These are phyloP conservation scores for Cryptomyrus ogoouensis DNA, from an alignment of 2,113 vertebrate species.

Conservation along the genomic window DNA sequence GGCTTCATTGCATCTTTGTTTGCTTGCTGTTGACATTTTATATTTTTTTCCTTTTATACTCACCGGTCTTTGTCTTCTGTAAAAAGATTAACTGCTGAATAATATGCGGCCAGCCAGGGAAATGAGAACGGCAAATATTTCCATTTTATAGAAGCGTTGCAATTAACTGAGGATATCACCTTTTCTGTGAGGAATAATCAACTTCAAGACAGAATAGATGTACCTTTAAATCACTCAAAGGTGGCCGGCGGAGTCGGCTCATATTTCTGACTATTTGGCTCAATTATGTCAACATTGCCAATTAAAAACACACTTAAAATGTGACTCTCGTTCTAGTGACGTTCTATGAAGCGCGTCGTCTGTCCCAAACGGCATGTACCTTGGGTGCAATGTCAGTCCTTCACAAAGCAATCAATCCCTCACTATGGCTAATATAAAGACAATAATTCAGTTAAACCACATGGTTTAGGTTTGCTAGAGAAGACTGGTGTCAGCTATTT, in stretches of 20 bases:
- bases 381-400: neutral
- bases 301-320: neutral
- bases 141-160: neutral
- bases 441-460: neutral
- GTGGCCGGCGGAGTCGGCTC: neutral
- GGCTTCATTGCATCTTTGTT: neutral
- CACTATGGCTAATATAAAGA: neutral
- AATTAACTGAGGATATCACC: conserved; percentile 14
- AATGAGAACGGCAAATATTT: neutral
- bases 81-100: neutral
- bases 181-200: neutral
- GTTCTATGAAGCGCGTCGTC: neutral
- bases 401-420: neutral
- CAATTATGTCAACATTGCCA: neutral
- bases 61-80: neutral
- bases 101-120: neutral
- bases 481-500: neutral
- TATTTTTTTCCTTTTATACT: neutral
- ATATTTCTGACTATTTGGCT: neutral
- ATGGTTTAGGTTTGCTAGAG: neutral
- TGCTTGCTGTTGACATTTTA: conserved; percentile 7
- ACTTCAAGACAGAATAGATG: neutral
- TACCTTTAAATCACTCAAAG: neutral
- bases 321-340: neutral
- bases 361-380: neutral